phyloP scores from a whole-genome alignment of 2,888 invertebrate genomes.

The Entomobrya multifasciata region DNA sequence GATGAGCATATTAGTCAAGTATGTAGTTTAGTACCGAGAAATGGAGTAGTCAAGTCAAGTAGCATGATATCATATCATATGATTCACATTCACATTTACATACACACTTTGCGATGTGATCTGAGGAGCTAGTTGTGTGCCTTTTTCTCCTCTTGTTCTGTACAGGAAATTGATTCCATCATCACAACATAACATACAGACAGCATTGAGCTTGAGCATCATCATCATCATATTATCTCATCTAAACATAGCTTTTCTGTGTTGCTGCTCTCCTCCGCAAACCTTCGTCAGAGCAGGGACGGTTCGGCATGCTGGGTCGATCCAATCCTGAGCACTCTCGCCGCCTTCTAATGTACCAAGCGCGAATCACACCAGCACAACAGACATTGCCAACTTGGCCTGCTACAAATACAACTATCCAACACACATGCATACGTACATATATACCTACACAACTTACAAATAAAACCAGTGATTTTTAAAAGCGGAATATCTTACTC shows the following conservation, averaged over 20 bases:
- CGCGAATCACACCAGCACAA: constrained; percentile 71
- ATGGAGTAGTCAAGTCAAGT: no score
- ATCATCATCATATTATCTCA: no score
- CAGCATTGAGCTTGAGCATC: no score
- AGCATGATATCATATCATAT: no score
- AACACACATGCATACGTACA: background rate
- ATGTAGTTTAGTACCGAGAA: background rate
- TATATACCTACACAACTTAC: background rate
- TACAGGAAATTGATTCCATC: constrained; percentile 79
- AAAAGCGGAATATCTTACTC: no score
- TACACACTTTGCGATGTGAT: background rate
- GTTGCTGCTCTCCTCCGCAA: no score
- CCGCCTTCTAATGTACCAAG: constrained; percentile 70
- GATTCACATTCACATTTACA: constrained; percentile 17
- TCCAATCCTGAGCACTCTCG: constrained; percentile 71
- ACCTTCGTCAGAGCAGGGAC: constrained; percentile 76
- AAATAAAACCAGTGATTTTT: no score
- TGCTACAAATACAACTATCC: constrained; percentile 62
- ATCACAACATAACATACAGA: no score
- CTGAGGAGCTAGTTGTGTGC: constrained; percentile 45
- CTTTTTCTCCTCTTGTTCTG: no score
- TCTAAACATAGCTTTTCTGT: no score
- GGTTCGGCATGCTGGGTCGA: constrained; percentile 71
- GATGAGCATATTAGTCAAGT: constrained; percentile 60
- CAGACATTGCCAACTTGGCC: constrained; percentile 62